Conservation (phyloP, 2,888 invertebrate genomes). For the Oscheius sp. region DNA sequence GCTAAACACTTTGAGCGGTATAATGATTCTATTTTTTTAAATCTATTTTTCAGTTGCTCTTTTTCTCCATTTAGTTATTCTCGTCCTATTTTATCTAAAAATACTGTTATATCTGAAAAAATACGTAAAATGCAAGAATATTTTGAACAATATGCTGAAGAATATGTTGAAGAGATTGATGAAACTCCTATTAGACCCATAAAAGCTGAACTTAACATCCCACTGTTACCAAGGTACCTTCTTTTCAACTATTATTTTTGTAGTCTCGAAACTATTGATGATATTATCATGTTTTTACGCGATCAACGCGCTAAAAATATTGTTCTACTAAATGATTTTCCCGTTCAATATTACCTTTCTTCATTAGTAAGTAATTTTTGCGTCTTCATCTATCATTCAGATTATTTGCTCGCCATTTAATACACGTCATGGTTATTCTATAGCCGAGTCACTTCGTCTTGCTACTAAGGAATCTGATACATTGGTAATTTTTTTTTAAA, state of each 20-base stretch:
- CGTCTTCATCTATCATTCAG: slow-evolving; percentile 2
- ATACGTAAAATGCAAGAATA: slow-evolving; percentile 32
- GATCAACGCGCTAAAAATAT: slow-evolving; percentile 18
- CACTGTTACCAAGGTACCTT: neutral
- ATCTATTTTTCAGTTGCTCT: neutral
- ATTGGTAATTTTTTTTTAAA: too few species aligned
- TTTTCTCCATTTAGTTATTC: neutral
- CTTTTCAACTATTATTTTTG: neutral
- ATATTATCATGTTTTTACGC: slow-evolving; percentile 12
- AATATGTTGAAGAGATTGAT: slow-evolving; percentile 28
- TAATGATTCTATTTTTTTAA: neutral
- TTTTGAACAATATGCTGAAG: slow-evolving; percentile 33
- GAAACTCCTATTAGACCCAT: neutral
- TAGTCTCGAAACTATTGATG: slow-evolving; percentile 22
- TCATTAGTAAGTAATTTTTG: slow-evolving; percentile 1
- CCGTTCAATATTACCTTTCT: neutral
- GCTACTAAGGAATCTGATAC: neutral
- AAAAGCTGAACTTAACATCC: neutral
- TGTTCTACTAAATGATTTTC: slow-evolving; percentile 13
- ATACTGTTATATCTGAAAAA: slow-evolving; percentile 6
- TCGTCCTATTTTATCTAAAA: neutral
- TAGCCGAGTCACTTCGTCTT: slow-evolving; percentile 13
- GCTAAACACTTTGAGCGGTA: neutral
- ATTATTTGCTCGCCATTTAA: slow-evolving; percentile 30
- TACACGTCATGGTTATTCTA: slow-evolving; percentile 24